phyloP scores from a whole-genome alignment of 2,888 invertebrate species.

The Mystacides longicornis region DNA sequence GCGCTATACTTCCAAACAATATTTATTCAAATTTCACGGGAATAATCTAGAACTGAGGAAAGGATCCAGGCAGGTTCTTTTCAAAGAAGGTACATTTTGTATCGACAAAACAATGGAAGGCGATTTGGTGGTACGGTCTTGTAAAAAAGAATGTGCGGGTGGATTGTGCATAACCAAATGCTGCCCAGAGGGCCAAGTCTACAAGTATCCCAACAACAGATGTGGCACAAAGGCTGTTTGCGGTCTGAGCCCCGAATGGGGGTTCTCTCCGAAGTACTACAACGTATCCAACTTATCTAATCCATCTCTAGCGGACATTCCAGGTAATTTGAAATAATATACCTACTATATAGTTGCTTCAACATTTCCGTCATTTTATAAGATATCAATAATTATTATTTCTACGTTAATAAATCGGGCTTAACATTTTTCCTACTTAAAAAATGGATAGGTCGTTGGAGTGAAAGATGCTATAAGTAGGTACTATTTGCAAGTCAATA shows the following conservation, averaged over 20 bases:
- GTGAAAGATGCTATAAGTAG: too few species aligned
- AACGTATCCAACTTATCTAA: slow-evolving; percentile 31
- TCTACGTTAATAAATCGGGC: too few species aligned
- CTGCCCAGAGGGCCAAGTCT: slow-evolving; percentile 49
- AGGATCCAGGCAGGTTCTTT: slow-evolving; percentile 25
- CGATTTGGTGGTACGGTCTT: slow-evolving; percentile 36
- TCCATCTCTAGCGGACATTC: slow-evolving; percentile 26
- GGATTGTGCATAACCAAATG: slow-evolving; percentile 47
- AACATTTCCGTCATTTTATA: too few species aligned
- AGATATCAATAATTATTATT: too few species aligned
- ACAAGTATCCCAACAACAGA: slow-evolving; percentile 28
- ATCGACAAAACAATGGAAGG: slow-evolving; percentile 34
- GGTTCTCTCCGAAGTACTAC: slow-evolving; percentile 34
- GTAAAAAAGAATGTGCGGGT: slow-evolving; percentile 31
- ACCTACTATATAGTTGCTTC: too few species aligned
- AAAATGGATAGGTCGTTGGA: too few species aligned
- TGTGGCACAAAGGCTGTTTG: slow-evolving; percentile 33
- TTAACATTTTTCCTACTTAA: too few species aligned
- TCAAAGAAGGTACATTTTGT: slow-evolving; percentile 40
- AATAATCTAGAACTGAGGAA: slow-evolving; percentile 34
- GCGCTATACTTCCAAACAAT: slow-evolving; percentile 8
- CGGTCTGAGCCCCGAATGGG: slow-evolving; percentile 33
- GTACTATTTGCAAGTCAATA: too few species aligned
- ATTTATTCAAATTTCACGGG: slow-evolving; percentile 31
- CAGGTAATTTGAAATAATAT: too few species aligned